Evolutionary conservation across 2,888 invertebrate species (phyloP), one percentile per base, ranked within the genome.

Genomic region (Drosophila kokeensis): DNA sequence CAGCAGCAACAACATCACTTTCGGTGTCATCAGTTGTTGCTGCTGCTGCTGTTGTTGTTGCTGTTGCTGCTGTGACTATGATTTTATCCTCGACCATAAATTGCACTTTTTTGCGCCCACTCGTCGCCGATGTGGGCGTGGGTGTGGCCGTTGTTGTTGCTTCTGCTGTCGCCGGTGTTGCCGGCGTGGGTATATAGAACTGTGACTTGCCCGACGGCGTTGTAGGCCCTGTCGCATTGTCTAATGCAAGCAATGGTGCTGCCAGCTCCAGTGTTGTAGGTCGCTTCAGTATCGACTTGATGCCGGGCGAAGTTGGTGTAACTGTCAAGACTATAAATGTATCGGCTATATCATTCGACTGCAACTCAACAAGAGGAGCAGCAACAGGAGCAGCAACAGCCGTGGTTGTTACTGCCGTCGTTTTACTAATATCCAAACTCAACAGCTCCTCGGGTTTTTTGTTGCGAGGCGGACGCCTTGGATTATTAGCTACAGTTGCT

Each of bases 51-150:
- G 79, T 69, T 71, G 73, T 68, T 66, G 76, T 66, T 72, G 76
- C 70, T 34, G 49, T 48, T 58, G 58, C 4, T 49, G 34, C 40
- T 69, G 73, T 68, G 73, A 79, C 90, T 81, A 92, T 91, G 84
- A 91, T 87, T 88, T 91, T 95, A 88, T 94, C 95, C 93, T 95
- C 95, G 54, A 96, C 96, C 88, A 95, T 93, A 93, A 96, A 96
- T 92, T 96, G 95, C 73, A 96, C 96, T 89, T 95, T 95, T 94
- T 95, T 96, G 89, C 96, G 94, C 88, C 95, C 94, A 30, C 83
- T 79, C 74, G 77, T 27, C 32, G 71, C 32, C 8, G 71, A 53
- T 72, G 84, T 66, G 93, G 94, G 85, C 95, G 94, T 38, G 95
- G 95, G 63, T 61, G 82, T 82, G 45, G 72, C 34, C 6, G 66